Conservation (phyloP, 2,113 vertebrate species). For the Dromiciops gliroides region DNA sequence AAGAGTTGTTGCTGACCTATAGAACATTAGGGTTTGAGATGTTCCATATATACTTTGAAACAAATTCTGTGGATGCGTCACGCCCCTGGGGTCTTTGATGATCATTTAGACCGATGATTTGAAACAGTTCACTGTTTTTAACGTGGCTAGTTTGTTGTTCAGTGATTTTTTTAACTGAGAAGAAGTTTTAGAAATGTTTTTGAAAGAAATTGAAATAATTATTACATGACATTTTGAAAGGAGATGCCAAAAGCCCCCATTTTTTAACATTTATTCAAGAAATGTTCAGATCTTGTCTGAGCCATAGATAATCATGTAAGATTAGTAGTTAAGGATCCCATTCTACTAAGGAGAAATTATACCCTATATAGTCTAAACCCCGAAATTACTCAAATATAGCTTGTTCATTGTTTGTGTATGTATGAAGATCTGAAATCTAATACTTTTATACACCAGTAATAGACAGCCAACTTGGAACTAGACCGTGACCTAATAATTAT, state of each 20-base stretch:
- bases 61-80: background rate
- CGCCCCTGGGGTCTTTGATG: background rate
- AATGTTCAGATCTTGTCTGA: conserved; percentile 63
- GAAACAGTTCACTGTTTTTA: conserved; percentile 39
- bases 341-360: conserved; percentile 49
- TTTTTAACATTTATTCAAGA: conserved; percentile 46
- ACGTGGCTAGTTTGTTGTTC: conserved; percentile 21
- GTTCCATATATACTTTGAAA: conserved; percentile 24
- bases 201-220: conserved; percentile 50
- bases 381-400: conserved; percentile 49
- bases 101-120: conserved; percentile 39
- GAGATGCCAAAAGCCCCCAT: conserved; percentile 42
- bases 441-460: conserved; percentile 55
- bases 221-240: conserved; percentile 35
- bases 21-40: background rate
- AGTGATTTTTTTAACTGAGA: conserved; percentile 38
- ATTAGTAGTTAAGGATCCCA: conserved; percentile 54
- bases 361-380: conserved; percentile 26
- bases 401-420: conserved; percentile 14
- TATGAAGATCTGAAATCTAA: conserved; percentile 42
- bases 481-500: conserved; percentile 24
- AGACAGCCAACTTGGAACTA: conserved; percentile 54
- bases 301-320: conserved; percentile 44
- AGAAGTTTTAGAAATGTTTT: conserved; percentile 53
- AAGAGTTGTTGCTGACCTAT: background rate